Conservation (phyloP, 2,113 vertebrate species). For the Zosterops lateralis region DNA sequence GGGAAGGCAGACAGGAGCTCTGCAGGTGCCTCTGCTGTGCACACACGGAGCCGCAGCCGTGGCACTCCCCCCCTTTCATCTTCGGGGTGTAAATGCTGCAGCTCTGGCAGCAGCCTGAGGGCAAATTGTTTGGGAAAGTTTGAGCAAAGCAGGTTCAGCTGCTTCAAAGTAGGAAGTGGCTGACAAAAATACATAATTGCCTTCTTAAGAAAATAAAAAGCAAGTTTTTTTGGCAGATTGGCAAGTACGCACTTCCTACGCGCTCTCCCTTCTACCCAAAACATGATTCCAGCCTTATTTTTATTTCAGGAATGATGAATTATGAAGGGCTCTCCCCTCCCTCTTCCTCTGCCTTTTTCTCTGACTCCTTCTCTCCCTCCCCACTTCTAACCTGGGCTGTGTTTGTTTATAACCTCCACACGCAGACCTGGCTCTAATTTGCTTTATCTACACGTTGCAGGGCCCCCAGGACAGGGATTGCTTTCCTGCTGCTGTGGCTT, state of each 20-base stretch:
- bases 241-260: slow-evolving; percentile 62
- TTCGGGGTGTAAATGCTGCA: slow-evolving; percentile 4
- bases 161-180: slow-evolving; percentile 57
- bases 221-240: slow-evolving; percentile 55
- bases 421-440: slow-evolving; percentile 30
- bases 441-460: slow-evolving; percentile 19
- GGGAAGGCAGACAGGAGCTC: neutral
- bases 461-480: slow-evolving; percentile 36
- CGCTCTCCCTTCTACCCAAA: slow-evolving; percentile 47
- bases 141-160: slow-evolving; percentile 52
- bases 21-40: neutral
- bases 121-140: slow-evolving; percentile 53
- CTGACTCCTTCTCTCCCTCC: neutral
- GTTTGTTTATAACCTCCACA: slow-evolving; percentile 33
- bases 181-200: slow-evolving; percentile 62
- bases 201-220: slow-evolving; percentile 63
- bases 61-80: neutral
- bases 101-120: slow-evolving; percentile 53
- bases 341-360: slow-evolving; percentile 40
- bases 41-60: neutral
- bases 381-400: neutral
- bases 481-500: slow-evolving; percentile 13
- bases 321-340: slow-evolving; percentile 49
- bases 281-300: slow-evolving; percentile 60
- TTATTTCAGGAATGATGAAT: slow-evolving; percentile 57